These are phyloP conservation scores for Heliconius cydno DNA, from an alignment of 2,888 invertebrate genomes.

Conservation along the genomic window DNA sequence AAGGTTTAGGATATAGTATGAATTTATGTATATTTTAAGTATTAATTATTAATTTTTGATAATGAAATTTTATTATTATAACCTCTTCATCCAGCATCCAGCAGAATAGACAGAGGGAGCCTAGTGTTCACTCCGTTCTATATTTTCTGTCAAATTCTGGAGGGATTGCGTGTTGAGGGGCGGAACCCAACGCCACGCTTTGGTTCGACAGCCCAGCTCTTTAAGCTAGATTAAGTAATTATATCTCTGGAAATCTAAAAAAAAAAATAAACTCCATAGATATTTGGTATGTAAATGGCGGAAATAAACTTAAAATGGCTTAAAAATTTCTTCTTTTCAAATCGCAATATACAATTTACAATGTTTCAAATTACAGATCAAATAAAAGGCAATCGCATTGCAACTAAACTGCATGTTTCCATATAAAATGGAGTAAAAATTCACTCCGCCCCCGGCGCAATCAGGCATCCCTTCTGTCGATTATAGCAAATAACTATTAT, in stretches of 20 bases:
- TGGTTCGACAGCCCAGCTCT: too few relatives aligned
- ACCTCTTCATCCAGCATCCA: too few relatives aligned
- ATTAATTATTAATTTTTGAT: too few relatives aligned
- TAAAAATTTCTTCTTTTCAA: neutral
- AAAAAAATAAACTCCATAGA: neutral
- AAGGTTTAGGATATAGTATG: neutral
- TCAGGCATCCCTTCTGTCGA: constrained; percentile 81
- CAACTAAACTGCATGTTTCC: constrained; percentile 55
- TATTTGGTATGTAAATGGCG: neutral
- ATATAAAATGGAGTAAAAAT: constrained; percentile 68
- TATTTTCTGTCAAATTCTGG: too few relatives aligned
- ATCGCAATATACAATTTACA: neutral
- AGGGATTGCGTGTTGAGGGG: too few relatives aligned
- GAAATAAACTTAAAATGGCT: neutral
- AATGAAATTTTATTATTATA: too few relatives aligned
- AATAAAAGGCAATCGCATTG: constrained; percentile 23
- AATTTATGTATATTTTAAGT: too few relatives aligned
- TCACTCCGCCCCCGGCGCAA: constrained; percentile 70
- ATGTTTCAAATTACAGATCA: constrained; percentile 17
- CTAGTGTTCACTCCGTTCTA: too few relatives aligned
- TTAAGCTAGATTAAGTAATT: too few relatives aligned
- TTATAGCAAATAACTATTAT: constrained; percentile 80
- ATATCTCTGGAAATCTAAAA: neutral
- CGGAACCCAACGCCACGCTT: too few relatives aligned
- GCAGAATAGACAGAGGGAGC: too few relatives aligned